Evolutionary conservation across 1,140 invertebrate species (phyloP).

Genomic region (Bombus sibiricus): DNA sequence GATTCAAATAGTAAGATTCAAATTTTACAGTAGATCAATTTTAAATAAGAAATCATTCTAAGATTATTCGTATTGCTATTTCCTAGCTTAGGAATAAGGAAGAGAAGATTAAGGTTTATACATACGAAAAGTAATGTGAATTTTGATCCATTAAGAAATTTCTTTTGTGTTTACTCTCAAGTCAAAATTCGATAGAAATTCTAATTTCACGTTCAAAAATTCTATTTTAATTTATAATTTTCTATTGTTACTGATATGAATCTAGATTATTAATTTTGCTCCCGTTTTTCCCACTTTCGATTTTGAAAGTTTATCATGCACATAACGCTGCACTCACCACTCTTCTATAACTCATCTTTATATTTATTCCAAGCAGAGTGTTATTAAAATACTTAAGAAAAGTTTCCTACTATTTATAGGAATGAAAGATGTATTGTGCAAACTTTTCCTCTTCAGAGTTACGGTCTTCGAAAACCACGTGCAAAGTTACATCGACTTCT

Average conservation of each 20-base stretch:
- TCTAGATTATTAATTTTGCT: neutral
- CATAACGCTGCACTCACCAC: neutral
- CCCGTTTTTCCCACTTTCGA: neutral
- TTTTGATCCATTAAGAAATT: neutral
- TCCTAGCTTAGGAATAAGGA: neutral
- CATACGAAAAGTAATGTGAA: neutral
- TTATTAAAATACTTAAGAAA: slow-evolving; percentile 1
- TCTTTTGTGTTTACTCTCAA: too few relatives aligned
- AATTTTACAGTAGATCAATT: neutral
- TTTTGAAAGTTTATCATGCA: neutral
- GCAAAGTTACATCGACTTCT: neutral
- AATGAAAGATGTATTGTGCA: neutral
- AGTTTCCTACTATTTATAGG: neutral
- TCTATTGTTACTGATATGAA: neutral
- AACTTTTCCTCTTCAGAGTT: neutral
- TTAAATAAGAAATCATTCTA: neutral
- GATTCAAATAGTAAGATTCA: neutral
- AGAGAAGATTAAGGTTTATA: neutral
- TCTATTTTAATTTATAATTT: neutral
- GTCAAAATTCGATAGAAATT: neutral
- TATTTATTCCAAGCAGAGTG: neutral
- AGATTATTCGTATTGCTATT: neutral
- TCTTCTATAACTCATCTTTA: neutral
- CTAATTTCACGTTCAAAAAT: neutral
- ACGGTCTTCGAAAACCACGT: neutral